phyloP scores from a whole-genome alignment of 2,888 invertebrate species.

The Chrysina gloriosa region DNA sequence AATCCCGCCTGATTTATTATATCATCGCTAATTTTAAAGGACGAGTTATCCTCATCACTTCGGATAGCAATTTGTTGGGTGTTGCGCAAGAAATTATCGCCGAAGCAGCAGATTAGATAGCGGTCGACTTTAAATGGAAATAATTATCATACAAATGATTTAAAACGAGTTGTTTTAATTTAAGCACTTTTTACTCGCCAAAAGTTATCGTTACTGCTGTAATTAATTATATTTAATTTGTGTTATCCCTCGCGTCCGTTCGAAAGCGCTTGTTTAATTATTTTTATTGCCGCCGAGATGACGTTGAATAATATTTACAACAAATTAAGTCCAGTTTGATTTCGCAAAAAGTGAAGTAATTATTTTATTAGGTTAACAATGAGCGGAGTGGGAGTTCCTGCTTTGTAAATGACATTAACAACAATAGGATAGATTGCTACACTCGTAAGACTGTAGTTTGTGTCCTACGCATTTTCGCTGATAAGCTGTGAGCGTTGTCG shows the following conservation, averaged over 20 bases:
- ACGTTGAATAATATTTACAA: neutral
- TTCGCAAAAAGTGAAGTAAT: too few species aligned
- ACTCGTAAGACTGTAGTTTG: too few species aligned
- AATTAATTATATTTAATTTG: slow-evolving; percentile 36
- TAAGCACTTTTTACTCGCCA: neutral
- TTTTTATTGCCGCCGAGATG: slow-evolving; percentile 2
- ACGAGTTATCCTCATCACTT: neutral
- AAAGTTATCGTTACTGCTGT: slow-evolving; percentile 9
- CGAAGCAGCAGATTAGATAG: neutral
- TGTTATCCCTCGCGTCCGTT: slow-evolving; percentile 16
- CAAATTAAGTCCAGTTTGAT: neutral
- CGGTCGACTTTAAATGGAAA: slow-evolving; percentile 24
- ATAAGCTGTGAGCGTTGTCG: too few species aligned
- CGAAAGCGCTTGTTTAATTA: slow-evolving; percentile 6
- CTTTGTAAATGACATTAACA: too few species aligned
- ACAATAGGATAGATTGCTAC: too few species aligned
- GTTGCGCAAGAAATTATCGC: slow-evolving; percentile 32
- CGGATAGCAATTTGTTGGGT: slow-evolving; percentile 25
- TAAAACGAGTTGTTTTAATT: slow-evolving; percentile 23
- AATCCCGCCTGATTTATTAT: slow-evolving; percentile 25
- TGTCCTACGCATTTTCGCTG: too few species aligned
- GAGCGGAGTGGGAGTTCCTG: too few species aligned
- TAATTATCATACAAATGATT: slow-evolving; percentile 34
- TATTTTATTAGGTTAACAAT: too few species aligned
- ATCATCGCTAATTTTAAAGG: slow-evolving; percentile 43